Percentiles rank a stretch among this genome's conserved stretches.
Evolutionary conservation across 92 coral and sea anemone genomes (phyloP).

Genomic region (Paragorgia papillata): DNA sequence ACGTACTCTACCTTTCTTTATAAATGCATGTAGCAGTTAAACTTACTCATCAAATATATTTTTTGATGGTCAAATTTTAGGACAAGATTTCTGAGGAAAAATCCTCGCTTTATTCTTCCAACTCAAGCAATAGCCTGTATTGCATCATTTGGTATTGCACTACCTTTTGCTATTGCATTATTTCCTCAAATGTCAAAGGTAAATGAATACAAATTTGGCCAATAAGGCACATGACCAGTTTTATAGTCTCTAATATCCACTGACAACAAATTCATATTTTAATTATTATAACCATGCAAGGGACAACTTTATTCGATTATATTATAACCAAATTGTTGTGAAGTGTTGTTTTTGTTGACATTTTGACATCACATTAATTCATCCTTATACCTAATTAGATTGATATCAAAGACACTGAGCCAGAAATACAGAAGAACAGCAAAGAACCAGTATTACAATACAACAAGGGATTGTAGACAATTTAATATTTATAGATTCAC

Average conservation of each 20-base stretch:
- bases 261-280: no score
- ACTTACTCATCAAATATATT: no score
- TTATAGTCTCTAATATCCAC: no score
- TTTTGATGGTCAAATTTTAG: constrained; percentile 38
- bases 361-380: constrained; percentile 38
- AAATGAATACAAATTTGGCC: neutral
- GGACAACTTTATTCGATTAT: neutral
- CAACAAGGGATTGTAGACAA: constrained; percentile 86
- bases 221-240: no score
- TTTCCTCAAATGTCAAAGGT: constrained; percentile 93
- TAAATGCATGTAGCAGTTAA: no score
- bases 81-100: constrained; percentile 75
- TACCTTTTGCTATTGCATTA: constrained; percentile 92
- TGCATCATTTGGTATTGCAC: constrained; percentile 81
- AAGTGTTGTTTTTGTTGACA: constrained; percentile 37
- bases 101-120: constrained; percentile 77
- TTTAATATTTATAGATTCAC: no score
- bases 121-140: constrained; percentile 84
- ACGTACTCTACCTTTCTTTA: no score
- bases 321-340: neutral
- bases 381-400: constrained; percentile 16
- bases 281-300: neutral
- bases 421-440: constrained; percentile 83
- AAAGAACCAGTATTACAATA: constrained; percentile 64
- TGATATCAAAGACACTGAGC: constrained; percentile 50